Evolutionary conservation across 2,888 invertebrate species (phyloP).

Genomic region (Geotrupes spiniger): DNA sequence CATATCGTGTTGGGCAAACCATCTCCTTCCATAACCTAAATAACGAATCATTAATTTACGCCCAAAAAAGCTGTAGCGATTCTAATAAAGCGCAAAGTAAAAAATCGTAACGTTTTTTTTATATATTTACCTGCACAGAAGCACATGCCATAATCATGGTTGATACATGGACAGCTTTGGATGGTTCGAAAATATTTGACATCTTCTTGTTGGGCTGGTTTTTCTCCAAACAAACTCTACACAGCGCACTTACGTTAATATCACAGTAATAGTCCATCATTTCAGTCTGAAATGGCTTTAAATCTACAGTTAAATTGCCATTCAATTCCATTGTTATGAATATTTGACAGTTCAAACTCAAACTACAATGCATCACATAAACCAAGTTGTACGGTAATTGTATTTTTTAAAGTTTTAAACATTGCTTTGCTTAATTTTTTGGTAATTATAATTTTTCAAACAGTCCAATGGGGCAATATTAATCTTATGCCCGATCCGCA

Average conservation of each 20-base stretch:
- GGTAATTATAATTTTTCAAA: no score
- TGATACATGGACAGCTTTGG: constrained; percentile 30
- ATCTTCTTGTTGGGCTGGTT: constrained; percentile 32
- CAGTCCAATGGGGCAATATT: no score
- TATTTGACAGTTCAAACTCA: neutral
- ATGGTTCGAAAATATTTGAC: constrained; percentile 36
- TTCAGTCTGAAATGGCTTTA: constrained; percentile 27
- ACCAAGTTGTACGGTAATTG: no score
- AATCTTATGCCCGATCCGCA: no score
- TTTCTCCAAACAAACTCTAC: constrained; percentile 38
- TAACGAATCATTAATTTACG: constrained; percentile 1
- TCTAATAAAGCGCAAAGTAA: no score
- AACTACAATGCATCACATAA: neutral
- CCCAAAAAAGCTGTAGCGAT: neutral
- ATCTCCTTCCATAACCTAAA: constrained; percentile 36
- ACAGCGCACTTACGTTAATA: constrained; percentile 32
- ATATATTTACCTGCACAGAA: constrained; percentile 35
- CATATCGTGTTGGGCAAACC: constrained; percentile 38
- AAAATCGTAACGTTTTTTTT: constrained; percentile 1
- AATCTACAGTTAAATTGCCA: constrained; percentile 15
- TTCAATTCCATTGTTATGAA: constrained; percentile 16
- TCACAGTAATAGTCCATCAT: constrained; percentile 35
- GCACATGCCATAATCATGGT: constrained; percentile 40
- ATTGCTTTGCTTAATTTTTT: no score
- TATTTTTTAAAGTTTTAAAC: no score